phyloP scores from a whole-genome alignment of 2,888 invertebrate genomes.

The Amiota communis region DNA sequence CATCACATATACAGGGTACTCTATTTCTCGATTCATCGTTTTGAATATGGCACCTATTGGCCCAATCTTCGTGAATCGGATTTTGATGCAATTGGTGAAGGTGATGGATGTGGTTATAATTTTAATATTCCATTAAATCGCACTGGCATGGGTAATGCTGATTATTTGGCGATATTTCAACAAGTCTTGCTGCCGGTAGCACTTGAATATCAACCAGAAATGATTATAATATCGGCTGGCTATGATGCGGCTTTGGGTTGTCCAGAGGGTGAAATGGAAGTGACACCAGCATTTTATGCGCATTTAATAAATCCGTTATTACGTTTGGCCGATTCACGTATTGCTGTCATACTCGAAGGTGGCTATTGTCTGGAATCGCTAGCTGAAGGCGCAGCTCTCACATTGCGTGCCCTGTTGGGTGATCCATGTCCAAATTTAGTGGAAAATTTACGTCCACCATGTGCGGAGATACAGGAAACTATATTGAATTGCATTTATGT shows the following conservation, averaged over 20 bases:
- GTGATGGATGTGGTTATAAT: slow-evolving; percentile 86
- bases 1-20: slow-evolving; percentile 81
- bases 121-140: slow-evolving; percentile 94
- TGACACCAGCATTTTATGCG: slow-evolving; percentile 91
- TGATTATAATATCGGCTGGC: slow-evolving; percentile 88
- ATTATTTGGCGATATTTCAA: slow-evolving; percentile 92
- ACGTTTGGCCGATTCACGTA: slow-evolving; percentile 82
- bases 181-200: slow-evolving; percentile 89
- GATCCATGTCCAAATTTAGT: slow-evolving; percentile 81
- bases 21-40: slow-evolving; percentile 97
- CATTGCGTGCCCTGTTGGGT: slow-evolving; percentile 85
- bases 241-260: slow-evolving; percentile 95
- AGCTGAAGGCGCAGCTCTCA: slow-evolving; percentile 89
- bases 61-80: slow-evolving; percentile 94
- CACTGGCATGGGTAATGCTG: slow-evolving; percentile 87
- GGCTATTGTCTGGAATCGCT: slow-evolving; percentile 92
- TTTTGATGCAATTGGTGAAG: slow-evolving; percentile 87
- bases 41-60: slow-evolving; percentile 95
- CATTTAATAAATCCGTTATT: slow-evolving; percentile 84
- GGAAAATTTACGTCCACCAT: slow-evolving; percentile 65
- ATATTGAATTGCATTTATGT: slow-evolving; percentile 86
- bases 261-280: slow-evolving; percentile 94
- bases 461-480: slow-evolving; percentile 79
- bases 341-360: slow-evolving; percentile 92
- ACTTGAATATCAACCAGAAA: slow-evolving; percentile 87